Evolutionary conservation across 2,113 vertebrate genomes (phyloP), one percentile per base, ranked within the genome.

Genomic region (Blennius ocellaris): DNA sequence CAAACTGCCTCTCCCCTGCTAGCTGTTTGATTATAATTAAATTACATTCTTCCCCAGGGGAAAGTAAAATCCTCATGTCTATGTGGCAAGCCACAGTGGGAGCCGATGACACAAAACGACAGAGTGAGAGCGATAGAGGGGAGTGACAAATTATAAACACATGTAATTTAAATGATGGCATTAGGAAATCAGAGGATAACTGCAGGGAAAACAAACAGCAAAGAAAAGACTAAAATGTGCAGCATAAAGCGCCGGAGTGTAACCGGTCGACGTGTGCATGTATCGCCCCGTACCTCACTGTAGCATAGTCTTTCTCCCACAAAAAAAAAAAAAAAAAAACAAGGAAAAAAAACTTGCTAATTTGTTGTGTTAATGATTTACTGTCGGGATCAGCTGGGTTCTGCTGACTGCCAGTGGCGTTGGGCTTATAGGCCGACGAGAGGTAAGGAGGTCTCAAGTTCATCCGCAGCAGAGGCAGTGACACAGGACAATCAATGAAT

Each of bases 11-110:
- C 84, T 92, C 94, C 94, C 93, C 95, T 85, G 51, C 78, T 87
- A 94, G 94, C 90, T 92, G 83, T 90, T 94, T 94, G 94, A 94
- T 92, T 95, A 91, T 93, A 95, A 96, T 96, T 95, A 95, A 96
- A 95, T 92, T 90, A 90, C 85, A 91, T 87, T 83, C 79, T 89
- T 92, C 89, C 88, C 91, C 61, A 41, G 90, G 92, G n/a, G 92
- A 93, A 90, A 61, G 77, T 67, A 75, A 64, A 72, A 86, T 80
- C 85, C 87, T 88, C 76, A 78, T 86, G 82, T 81, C 88, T 90
- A 64, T 70, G 80, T 69, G 77, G 54, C 56, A 12, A 17, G 54
- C 76, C 87, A 82, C 90, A 86, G 81, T 73, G 87, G 87, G 90
- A 92, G 81, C 67, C 40, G 8, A 66, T 83, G 85, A 87, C 83